A percentile compares a stretch with the other conserved stretches of the same genome.
Conservation (phyloP, 2,113 vertebrate species). For the Zootoca vivipara region DNA sequence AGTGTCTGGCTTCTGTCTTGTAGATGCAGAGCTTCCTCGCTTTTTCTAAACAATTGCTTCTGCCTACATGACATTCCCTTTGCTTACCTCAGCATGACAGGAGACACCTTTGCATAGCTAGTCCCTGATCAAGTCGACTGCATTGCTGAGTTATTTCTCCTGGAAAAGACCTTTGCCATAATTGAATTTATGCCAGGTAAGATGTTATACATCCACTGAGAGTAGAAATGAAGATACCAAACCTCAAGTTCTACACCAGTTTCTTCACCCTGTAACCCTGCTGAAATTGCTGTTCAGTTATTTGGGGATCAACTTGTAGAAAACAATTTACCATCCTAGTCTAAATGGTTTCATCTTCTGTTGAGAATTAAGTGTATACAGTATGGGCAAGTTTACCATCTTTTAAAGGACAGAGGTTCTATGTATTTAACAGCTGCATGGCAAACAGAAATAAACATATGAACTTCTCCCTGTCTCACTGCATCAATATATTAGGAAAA, state of each 20-base stretch:
- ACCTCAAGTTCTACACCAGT: slow-evolving; percentile 37
- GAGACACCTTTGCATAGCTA: slow-evolving; percentile 1
- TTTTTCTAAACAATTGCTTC: slow-evolving; percentile 1
- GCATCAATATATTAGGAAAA: background rate
- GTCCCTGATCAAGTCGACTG: slow-evolving; percentile 32
- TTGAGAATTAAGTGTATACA: background rate
- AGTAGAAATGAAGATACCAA: slow-evolving; percentile 60
- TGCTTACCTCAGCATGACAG: background rate
- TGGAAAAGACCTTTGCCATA: slow-evolving; percentile 41
- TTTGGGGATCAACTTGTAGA: slow-evolving; percentile 5
- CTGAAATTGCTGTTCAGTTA: slow-evolving; percentile 38
- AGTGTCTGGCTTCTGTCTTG: slow-evolving; percentile 3
- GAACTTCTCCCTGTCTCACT: background rate
- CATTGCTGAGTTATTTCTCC: slow-evolving; percentile 41
- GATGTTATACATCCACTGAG: slow-evolving; percentile 24
- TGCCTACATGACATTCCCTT: background rate
- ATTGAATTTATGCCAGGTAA: slow-evolving; percentile 63
- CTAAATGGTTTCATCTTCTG: background rate
- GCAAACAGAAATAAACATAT: background rate
- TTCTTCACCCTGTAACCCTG: slow-evolving; percentile 35
- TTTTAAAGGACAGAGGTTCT: background rate
- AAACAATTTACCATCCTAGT: background rate
- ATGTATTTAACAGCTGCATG: background rate
- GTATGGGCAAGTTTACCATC: background rate
- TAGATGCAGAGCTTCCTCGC: background rate